Evolutionary conservation across 2,888 invertebrate species (phyloP), one percentile per base, ranked within the genome.

Genomic region (Hetaerina titia): DNA sequence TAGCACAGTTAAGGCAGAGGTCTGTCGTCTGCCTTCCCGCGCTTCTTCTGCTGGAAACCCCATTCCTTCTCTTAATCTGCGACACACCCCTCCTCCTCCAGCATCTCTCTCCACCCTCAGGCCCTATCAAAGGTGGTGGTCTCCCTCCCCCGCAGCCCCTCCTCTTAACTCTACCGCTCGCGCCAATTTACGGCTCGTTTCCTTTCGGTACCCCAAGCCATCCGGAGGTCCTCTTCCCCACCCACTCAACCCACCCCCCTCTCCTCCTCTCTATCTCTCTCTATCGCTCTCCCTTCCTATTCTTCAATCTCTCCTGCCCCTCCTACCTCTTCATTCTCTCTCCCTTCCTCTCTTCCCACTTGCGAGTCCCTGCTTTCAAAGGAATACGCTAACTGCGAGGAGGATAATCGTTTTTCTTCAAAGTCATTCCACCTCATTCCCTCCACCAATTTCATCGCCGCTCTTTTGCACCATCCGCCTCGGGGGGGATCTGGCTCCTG

Each of bases 141-240:
- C 60, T 89, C 94, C 22, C 56, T 90, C 63, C n/a, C 45, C 56
- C 64, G 19, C 90, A 17, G 17, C 57, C 6, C 57, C 74, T 15
- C 57, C 57, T 64, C 81, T 69, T 89, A 57, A 56, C 31, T 69
- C 89, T 57, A 11, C 89, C 56, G 58, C 69, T 89, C 60, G 58
- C 89, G 88, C 88, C 88, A 95, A 95, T 95, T 89, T 89, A 89
- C 94, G 89, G 89, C n/a, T 95, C 94, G 89, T 88, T 87, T 87
- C 63, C 63, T 63, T 58, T 45, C 4, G 81, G 81, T 63, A 90
- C 64, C 90, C 64, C 64, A 58, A n/a, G 58, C 89, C 90, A 90
- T 90, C 90, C 90, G 90, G 19, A 90, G 90, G 90, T 22, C 63
- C 90, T 90, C 17, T 19, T n/a, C 45, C 25, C 94, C 88, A 19